Percentiles rank a stretch among this genome's conserved stretches.
phyloP scores from a whole-genome alignment of 2,888 invertebrate genomes.

The Sphecodes monilicornis region DNA sequence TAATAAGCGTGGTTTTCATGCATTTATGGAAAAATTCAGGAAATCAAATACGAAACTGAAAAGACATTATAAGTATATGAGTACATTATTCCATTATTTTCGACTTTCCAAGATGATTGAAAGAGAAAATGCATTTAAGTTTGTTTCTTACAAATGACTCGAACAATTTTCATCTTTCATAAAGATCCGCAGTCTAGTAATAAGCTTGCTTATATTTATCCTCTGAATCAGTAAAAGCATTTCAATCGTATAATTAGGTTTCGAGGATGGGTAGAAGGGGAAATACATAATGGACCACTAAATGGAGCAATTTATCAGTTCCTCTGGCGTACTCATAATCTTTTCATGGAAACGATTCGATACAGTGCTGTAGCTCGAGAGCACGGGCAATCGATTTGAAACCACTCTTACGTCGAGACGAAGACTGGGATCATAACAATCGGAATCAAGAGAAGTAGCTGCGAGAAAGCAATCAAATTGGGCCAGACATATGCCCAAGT shows the following conservation, averaged over 20 bases:
- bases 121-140: no score
- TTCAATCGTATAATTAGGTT: background rate
- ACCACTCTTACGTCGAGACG: background rate
- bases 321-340: background rate
- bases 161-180: no score
- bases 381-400: background rate
- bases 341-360: background rate
- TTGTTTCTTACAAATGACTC: no score
- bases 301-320: background rate
- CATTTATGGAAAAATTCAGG: no score
- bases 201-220: no score
- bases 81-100: no score
- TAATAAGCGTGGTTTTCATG: no score
- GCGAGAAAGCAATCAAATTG: slow-evolving; percentile 49
- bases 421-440: background rate
- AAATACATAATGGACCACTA: background rate
- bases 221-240: background rate
- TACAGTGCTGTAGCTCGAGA: background rate
- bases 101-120: no score
- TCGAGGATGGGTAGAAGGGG: background rate
- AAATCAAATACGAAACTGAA: no score
- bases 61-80: no score
- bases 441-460: slow-evolving; percentile 19
- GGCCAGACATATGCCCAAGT: slow-evolving; percentile 18
- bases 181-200: no score